Percentiles rank a stretch among this genome's conserved stretches.
phyloP scores from a whole-genome alignment of 2,888 invertebrate species.

The Spatulosminthurus flaviceps region DNA sequence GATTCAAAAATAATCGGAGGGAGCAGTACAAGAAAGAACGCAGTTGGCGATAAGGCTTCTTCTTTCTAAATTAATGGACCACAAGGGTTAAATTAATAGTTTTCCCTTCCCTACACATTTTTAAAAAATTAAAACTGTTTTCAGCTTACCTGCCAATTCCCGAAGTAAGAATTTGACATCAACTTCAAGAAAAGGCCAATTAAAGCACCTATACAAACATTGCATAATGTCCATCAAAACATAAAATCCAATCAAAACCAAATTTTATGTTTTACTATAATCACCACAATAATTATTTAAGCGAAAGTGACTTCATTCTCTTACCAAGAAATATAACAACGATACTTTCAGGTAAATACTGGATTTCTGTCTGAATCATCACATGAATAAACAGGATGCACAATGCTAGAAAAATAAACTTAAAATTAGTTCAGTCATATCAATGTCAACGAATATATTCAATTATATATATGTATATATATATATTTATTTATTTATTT shows the following conservation, averaged over 20 bases:
- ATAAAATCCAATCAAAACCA: background rate
- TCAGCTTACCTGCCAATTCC: constrained; percentile 78
- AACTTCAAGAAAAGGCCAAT: constrained; percentile 91
- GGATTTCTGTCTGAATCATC: constrained; percentile 93
- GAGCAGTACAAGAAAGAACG: constrained; percentile 93
- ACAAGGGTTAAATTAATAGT: constrained; percentile 34
- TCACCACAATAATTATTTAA: background rate
- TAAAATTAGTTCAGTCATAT: too few relatives aligned
- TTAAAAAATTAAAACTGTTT: background rate
- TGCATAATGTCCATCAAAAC: constrained; percentile 22
- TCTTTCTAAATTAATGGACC: constrained; percentile 74
- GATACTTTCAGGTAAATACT: constrained; percentile 96
- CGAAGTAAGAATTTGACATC: constrained; percentile 86
- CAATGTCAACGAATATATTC: too few relatives aligned
- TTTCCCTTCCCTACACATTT: background rate
- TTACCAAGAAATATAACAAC: constrained; percentile 88
- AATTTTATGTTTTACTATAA: background rate
- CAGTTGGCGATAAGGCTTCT: constrained; percentile 97
- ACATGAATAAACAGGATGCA: constrained; percentile 94
- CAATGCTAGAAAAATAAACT: constrained; percentile 72
- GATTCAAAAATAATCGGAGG: constrained; percentile 99
- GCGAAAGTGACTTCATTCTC: too few relatives aligned
- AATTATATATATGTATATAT: too few relatives aligned
- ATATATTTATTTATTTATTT: too few relatives aligned
- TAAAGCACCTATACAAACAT: constrained; percentile 77